phyloP scores from a whole-genome alignment of 2,113 vertebrate genomes.

The Xiphophorus maculatus region DNA sequence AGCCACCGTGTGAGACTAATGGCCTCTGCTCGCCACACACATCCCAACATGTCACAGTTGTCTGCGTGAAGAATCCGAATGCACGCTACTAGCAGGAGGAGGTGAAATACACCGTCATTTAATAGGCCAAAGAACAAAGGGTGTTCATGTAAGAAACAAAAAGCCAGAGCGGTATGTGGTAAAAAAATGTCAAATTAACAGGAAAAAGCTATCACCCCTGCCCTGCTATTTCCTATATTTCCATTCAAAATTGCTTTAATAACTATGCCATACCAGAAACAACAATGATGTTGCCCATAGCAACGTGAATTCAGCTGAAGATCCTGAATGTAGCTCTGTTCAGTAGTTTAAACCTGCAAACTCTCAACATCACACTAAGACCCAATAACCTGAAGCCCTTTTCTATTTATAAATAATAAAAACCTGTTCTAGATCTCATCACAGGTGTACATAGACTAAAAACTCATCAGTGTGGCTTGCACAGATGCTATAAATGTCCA shows the following conservation, averaged over 20 bases:
- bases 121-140: not conserved
- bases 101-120: not conserved
- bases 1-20: conserved; percentile 60
- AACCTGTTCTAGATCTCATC: no score
- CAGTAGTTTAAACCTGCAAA: not conserved
- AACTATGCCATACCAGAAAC: not conserved
- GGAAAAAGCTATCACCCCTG: not conserved
- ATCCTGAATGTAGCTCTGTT: not conserved
- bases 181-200: not conserved
- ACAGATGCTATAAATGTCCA: no score
- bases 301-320: no score
- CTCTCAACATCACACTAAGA: not conserved
- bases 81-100: not conserved
- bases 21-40: conserved; percentile 26
- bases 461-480: no score
- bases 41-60: conserved; percentile 1
- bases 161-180: not conserved
- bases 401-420: not conserved
- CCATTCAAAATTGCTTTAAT: not conserved
- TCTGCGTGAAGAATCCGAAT: not conserved
- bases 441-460: not conserved
- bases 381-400: not conserved
- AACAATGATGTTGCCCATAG: no score
- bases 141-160: not conserved
- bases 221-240: not conserved